Conservation (phyloP, 2,888 invertebrate genomes). For the Athalia circularis region DNA sequence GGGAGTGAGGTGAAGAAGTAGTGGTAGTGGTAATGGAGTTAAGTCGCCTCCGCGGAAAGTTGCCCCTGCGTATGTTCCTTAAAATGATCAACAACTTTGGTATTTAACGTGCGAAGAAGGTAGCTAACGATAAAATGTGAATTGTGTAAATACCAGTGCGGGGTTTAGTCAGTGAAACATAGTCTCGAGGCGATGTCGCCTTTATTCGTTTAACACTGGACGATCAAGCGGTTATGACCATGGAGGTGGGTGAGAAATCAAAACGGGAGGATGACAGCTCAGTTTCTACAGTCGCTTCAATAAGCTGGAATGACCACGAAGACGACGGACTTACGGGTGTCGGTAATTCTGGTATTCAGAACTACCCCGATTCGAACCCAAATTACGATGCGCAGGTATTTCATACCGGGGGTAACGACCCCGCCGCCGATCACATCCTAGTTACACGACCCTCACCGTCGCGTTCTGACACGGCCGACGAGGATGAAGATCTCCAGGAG, state of each 20-base stretch:
- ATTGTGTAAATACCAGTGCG: not conserved
- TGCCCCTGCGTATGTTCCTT: not conserved
- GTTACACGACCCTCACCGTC: slow-evolving; percentile 16
- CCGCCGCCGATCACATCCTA: slow-evolving; percentile 1
- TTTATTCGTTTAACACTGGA: slow-evolving; percentile 1
- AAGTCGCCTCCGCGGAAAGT: slow-evolving; percentile 9
- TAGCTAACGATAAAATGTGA: not conserved
- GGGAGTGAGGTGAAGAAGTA: too few species aligned
- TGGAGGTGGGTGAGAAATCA: slow-evolving; percentile 61
- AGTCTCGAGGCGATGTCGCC: not conserved
- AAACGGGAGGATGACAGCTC: slow-evolving; percentile 55
- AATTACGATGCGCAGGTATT: not conserved
- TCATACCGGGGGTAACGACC: slow-evolving; percentile 29
- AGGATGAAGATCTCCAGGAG: slow-evolving; percentile 6
- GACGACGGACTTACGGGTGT: not conserved
- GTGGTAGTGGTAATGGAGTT: slow-evolving; percentile 2
- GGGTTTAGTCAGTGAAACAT: not conserved
- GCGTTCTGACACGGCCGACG: slow-evolving; percentile 17
- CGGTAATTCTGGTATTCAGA: not conserved
- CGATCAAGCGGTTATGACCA: slow-evolving; percentile 53
- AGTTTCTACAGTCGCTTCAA: slow-evolving; percentile 51
- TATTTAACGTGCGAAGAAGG: not conserved
- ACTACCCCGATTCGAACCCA: not conserved
- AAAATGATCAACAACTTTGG: not conserved
- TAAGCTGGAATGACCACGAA: slow-evolving; percentile 2